These are phyloP conservation scores for Myiotriccus ornatus DNA, from an alignment of 2,797 vertebrate genomes.

Conservation along the genomic window DNA sequence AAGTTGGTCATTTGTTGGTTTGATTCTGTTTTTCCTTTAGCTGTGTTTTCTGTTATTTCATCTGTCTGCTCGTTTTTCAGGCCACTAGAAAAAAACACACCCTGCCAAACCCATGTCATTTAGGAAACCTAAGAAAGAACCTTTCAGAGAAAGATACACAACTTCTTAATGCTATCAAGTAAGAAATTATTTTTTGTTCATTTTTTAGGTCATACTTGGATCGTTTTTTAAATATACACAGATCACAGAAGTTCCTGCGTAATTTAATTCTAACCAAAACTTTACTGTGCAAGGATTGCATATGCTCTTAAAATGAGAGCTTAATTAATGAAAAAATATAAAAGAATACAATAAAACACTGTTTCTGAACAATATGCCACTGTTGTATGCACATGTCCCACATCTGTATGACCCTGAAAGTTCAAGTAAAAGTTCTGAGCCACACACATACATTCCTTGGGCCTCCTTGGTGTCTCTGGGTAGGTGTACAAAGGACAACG, in stretches of 20 bases:
- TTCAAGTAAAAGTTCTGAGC: not conserved
- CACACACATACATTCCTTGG: accelerated
- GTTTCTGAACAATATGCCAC: not conserved
- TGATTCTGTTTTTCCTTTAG: not conserved
- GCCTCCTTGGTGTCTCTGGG: not conserved
- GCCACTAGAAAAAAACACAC: constrained; percentile 81
- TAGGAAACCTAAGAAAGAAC: constrained; percentile 86
- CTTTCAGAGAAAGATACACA: constrained; percentile 86
- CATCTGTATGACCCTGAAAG: not conserved
- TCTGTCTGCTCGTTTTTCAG: constrained; percentile 65
- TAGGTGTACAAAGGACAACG: not conserved
- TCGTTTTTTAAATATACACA: not conserved
- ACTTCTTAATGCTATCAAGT: constrained; percentile 84
- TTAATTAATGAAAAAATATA: not conserved
- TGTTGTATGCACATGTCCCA: not conserved
- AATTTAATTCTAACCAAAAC: not conserved
- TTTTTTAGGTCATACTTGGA: not conserved
- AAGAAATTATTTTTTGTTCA: constrained; percentile 48
- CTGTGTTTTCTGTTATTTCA: not conserved
- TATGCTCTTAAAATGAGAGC: not conserved
- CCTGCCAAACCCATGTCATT: constrained; percentile 87
- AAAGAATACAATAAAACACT: not conserved
- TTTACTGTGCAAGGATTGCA: not conserved
- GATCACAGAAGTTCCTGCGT: not conserved
- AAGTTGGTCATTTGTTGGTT: not conserved